Conservation (phyloP, 1,140 invertebrate genomes). For the Drosophila tristis region DNA sequence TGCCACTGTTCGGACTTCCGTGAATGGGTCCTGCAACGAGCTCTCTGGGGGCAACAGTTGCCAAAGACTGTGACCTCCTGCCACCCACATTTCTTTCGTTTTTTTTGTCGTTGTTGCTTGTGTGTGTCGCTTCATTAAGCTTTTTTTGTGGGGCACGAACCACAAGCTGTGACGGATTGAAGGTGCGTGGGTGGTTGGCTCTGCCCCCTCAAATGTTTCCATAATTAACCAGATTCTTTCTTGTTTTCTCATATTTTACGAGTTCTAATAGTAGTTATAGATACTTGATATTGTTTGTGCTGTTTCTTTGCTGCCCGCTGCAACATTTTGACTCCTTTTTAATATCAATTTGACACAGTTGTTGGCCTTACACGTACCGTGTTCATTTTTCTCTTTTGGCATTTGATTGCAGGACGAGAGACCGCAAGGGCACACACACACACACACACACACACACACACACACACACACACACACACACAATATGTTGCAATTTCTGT, state of each 20-base stretch:
- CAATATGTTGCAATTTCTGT: conserved; percentile 81
- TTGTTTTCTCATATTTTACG: too few relatives aligned
- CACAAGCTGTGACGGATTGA: conserved; percentile 63
- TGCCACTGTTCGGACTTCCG: conserved; percentile 35
- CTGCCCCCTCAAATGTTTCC: conserved; percentile 1
- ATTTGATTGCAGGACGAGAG: conserved; percentile 50
- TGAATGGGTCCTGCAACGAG: conserved; percentile 64
- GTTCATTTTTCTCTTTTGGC: conserved; percentile 50
- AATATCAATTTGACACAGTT: conserved; percentile 60
- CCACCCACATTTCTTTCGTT: background rate
- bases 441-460: conserved; percentile 32
- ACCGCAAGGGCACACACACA: conserved; percentile 3
- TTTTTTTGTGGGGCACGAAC: conserved; percentile 46
- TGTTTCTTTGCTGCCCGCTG: background rate
- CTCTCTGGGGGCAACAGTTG: conserved; percentile 65
- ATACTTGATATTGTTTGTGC: background rate
- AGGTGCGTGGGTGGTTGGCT: conserved; percentile 11
- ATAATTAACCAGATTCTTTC: conserved; percentile 23
- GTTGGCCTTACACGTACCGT: conserved; percentile 35
- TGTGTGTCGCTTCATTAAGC: conserved; percentile 67
- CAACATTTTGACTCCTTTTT: conserved; percentile 50
- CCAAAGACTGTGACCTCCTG: conserved; percentile 62
- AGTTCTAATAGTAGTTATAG: too few relatives aligned
- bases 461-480: conserved; percentile 1
- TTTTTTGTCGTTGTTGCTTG: background rate